These are phyloP conservation scores for Berghia stephanieae DNA, from an alignment of 1,140 invertebrate species.

Conservation along the genomic window DNA sequence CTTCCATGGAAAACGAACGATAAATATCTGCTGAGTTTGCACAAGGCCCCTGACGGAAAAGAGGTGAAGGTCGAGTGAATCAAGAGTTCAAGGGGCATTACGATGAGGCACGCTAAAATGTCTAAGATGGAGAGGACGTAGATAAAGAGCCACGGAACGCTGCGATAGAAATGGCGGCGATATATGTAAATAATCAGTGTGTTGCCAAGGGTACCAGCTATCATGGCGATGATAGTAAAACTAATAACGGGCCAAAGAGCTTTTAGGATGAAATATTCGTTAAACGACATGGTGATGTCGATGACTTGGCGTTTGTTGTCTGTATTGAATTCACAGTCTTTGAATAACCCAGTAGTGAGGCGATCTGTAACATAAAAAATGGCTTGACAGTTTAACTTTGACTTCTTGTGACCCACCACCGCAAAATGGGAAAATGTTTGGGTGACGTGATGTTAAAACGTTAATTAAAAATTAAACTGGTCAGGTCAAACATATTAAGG, in stretches of 20 bases:
- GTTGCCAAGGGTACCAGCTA: constrained; percentile 51
- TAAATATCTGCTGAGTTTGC: constrained; percentile 51
- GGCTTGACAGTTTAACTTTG: too few relatives aligned
- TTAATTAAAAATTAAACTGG: too few relatives aligned
- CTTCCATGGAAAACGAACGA: constrained; percentile 47
- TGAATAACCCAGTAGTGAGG: too few relatives aligned
- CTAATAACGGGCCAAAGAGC: constrained; percentile 41
- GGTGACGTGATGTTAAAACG: too few relatives aligned
- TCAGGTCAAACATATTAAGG: too few relatives aligned
- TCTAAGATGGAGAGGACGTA: constrained; percentile 51
- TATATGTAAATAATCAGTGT: constrained; percentile 49
- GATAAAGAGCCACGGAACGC: constrained; percentile 54
- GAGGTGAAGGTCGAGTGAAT: constrained; percentile 45
- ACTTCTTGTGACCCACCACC: too few relatives aligned
- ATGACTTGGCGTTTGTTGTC: too few relatives aligned
- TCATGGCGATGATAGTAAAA: constrained; percentile 41
- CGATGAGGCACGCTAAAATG: constrained; percentile 47
- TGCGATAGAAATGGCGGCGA: constrained; percentile 42
- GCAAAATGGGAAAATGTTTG: too few relatives aligned
- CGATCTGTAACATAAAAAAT: too few relatives aligned
- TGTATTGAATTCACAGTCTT: too few relatives aligned
- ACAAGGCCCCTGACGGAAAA: constrained; percentile 46
- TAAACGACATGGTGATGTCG: too few relatives aligned
- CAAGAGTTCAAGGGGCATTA: constrained; percentile 50
- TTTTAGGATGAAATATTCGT: background rate